These are phyloP conservation scores for Limnodromus scolopaceus DNA, from an alignment of 2,797 vertebrate genomes.

Conservation along the genomic window DNA sequence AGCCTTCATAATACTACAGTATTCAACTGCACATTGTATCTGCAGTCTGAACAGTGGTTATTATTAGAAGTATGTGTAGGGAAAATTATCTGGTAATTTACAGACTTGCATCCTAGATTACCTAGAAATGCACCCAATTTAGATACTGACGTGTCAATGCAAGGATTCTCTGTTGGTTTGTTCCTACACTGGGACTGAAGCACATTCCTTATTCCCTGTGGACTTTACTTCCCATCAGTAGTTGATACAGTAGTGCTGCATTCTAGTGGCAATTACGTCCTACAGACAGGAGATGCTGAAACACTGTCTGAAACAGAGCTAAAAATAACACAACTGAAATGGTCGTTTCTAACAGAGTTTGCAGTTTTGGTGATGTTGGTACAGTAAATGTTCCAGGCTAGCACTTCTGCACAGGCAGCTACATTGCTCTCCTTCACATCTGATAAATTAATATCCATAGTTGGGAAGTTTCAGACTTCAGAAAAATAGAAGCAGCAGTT, in stretches of 20 bases:
- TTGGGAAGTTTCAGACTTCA: not conserved
- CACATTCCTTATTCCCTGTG: not conserved
- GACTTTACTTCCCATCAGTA: not conserved
- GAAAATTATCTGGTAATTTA: not conserved
- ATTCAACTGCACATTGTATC: not conserved
- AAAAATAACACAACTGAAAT: not conserved
- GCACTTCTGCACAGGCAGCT: not conserved
- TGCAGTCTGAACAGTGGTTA: not conserved
- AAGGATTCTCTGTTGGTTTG: not conserved
- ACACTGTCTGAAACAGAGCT: not conserved
- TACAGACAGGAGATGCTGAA: not conserved
- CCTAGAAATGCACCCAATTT: not conserved
- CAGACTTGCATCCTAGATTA: not conserved
- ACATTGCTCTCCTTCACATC: not conserved
- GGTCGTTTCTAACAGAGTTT: accelerated
- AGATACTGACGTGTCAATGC: not conserved
- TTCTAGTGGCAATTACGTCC: not conserved
- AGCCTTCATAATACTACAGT: not conserved
- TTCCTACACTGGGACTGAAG: not conserved
- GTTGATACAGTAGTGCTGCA: not conserved
- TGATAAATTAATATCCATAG: not conserved
- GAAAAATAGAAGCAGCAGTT: not conserved
- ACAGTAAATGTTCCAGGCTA: not conserved
- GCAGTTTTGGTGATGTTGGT: not conserved
- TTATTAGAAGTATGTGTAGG: not conserved